Evolutionary conservation across 1,140 invertebrate species (phyloP).

Genomic region (Anoplolepis gracilipes): DNA sequence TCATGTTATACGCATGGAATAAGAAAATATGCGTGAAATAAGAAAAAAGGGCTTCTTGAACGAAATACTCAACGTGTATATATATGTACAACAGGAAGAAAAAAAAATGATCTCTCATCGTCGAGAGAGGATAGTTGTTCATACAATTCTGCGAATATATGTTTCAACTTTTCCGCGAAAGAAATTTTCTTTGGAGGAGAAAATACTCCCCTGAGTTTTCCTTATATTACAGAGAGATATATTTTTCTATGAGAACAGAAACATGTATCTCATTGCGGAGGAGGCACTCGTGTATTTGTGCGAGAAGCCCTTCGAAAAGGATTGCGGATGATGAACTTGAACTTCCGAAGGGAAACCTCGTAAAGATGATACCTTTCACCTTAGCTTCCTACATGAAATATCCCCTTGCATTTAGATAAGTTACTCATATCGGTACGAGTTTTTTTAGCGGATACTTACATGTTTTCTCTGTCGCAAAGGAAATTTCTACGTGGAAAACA

Average conservation of each 20-base stretch:
- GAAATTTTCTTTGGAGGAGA: constrained; percentile 1
- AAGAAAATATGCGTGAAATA: too few species aligned
- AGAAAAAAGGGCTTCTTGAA: not conserved
- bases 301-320: not conserved
- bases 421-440: not conserved
- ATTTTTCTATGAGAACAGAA: not conserved
- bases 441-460: not conserved
- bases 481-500: not conserved
- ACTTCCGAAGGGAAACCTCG: not conserved
- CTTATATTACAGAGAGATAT: not conserved
- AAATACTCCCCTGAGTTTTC: constrained; percentile 1
- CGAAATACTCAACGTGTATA: too few species aligned
- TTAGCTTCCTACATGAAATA: not conserved
- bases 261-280: not conserved
- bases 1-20: too few species aligned
- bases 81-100: not conserved
- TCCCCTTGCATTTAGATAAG: not conserved
- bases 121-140: not conserved
- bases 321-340: not conserved
- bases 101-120: not conserved
- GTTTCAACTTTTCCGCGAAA: not conserved
- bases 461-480: constrained; percentile 9
- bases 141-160: not conserved
- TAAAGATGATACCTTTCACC: constrained; percentile 32
- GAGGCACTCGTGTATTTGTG: not conserved